Evolutionary conservation across 2,113 vertebrate species (phyloP).

Genomic region (Orcinus orca): DNA sequence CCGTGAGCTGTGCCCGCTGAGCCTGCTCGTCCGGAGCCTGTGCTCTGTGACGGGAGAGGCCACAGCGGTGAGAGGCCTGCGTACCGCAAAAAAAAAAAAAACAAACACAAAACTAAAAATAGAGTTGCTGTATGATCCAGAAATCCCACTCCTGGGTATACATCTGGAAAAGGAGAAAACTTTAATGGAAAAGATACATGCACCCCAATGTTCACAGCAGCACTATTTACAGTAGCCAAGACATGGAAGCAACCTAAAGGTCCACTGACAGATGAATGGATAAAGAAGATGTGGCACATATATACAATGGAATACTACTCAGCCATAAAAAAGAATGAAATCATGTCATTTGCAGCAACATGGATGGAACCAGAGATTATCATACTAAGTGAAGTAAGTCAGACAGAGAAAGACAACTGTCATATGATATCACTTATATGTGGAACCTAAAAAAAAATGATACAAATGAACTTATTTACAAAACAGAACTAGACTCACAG

Average conservation of each 20-base stretch:
- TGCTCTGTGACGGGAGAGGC: too few species aligned
- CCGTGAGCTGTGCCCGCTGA: too few species aligned
- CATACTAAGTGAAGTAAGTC: not conserved
- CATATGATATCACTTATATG: not conserved
- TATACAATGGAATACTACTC: not conserved
- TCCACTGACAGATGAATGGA: not conserved
- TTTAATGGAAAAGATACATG: not conserved
- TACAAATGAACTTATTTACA: not conserved
- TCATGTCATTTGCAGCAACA: not conserved
- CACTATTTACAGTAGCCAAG: not conserved
- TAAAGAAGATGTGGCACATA: not conserved
- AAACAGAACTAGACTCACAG: too few species aligned
- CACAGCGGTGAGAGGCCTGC: too few species aligned
- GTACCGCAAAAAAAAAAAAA: not conserved
- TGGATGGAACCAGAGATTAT: not conserved
- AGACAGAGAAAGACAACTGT: not conserved
- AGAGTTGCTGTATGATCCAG: not conserved
- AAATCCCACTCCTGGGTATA: not conserved
- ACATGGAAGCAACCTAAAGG: not conserved
- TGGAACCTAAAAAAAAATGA: not conserved
- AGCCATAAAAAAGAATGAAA: not conserved
- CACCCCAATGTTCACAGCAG: not conserved
- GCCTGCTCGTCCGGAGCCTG: too few species aligned
- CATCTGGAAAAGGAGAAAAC: not conserved
- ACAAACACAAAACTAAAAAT: not conserved